These are phyloP conservation scores for Oncopodura yosiiana DNA, from an alignment of 1,140 invertebrate species.

Conservation along the genomic window DNA sequence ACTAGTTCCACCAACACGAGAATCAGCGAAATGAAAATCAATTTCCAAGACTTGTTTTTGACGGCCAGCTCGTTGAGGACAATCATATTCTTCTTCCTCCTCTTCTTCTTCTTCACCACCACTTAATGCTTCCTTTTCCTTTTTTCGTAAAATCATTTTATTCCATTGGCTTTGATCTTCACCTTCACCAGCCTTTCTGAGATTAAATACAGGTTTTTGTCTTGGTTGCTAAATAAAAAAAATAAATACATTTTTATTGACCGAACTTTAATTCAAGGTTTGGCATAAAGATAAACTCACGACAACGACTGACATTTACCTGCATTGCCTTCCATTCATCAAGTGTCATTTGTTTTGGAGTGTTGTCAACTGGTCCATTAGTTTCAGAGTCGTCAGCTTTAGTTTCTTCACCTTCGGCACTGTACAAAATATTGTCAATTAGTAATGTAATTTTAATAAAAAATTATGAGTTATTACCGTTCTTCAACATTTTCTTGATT, in stretches of 20 bases:
- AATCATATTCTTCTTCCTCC: conserved; percentile 50
- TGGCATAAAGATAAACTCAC: background rate
- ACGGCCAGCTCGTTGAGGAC: conserved; percentile 73
- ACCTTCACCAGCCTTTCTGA: conserved; percentile 83
- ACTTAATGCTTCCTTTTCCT: conserved; percentile 58
- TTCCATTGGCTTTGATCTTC: conserved; percentile 85
- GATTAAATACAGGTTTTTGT: conserved; percentile 72
- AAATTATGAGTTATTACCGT: background rate
- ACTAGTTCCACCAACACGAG: conserved; percentile 55
- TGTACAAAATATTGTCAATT: conserved; percentile 3
- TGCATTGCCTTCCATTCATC: conserved; percentile 81
- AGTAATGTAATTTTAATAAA: background rate
- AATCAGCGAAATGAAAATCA: conserved; percentile 79
- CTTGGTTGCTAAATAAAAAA: conserved; percentile 43
- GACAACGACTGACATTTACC: conserved; percentile 37
- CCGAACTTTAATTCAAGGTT: background rate
- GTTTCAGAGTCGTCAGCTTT: conserved; percentile 58
- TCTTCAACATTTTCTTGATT: conserved; percentile 18
- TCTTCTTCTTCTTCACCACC: conserved; percentile 54
- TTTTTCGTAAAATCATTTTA: conserved; percentile 74
- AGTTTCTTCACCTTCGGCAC: conserved; percentile 36
- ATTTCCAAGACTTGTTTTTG: conserved; percentile 79
- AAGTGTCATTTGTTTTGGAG: conserved; percentile 57
- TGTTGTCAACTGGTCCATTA: conserved; percentile 41
- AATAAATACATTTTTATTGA: background rate